Evolutionary conservation across 2,888 invertebrate species (phyloP).

Genomic region (Apamea monoglypha): DNA sequence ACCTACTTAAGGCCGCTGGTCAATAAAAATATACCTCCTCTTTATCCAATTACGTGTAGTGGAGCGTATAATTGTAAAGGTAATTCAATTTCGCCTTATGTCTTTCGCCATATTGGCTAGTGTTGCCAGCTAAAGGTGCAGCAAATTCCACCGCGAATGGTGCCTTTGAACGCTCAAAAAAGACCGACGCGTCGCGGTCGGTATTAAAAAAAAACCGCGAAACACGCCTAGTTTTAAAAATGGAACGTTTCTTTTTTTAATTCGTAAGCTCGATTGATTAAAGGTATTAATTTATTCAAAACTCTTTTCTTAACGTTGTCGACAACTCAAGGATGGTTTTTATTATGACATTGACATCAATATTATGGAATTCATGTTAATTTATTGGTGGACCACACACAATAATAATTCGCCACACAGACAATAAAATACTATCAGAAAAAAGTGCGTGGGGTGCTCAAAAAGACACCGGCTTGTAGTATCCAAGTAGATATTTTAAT

Average conservation of each 20-base stretch:
- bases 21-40: slow-evolving; percentile 63
- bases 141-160: slow-evolving; percentile 2
- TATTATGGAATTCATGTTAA: slow-evolving; percentile 20
- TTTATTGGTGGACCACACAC: slow-evolving; percentile 48
- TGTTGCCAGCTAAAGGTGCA: slow-evolving; percentile 38
- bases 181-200: background rate
- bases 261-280: background rate
- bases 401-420: slow-evolving; percentile 5
- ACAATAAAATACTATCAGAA: slow-evolving; percentile 33
- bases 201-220: slow-evolving; percentile 5
- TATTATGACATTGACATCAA: slow-evolving; percentile 27
- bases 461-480: background rate
- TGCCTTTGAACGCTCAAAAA: background rate
- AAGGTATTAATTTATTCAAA: slow-evolving; percentile 1
- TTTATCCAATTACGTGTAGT: slow-evolving; percentile 74
- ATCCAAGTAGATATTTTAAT: slow-evolving; percentile 7
- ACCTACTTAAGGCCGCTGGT: slow-evolving; percentile 38
- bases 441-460: slow-evolving; percentile 36
- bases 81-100: slow-evolving; percentile 70
- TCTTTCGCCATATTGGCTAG: slow-evolving; percentile 49
- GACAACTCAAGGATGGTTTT: slow-evolving; percentile 17
- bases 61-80: slow-evolving; percentile 71
- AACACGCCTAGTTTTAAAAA: slow-evolving; percentile 8
- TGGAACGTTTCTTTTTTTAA: background rate
- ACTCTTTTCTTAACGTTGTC: background rate